Base-by-base conservation (phyloP, 1,140 invertebrate genomes). In the Listronotus bonariensis region DNA sequence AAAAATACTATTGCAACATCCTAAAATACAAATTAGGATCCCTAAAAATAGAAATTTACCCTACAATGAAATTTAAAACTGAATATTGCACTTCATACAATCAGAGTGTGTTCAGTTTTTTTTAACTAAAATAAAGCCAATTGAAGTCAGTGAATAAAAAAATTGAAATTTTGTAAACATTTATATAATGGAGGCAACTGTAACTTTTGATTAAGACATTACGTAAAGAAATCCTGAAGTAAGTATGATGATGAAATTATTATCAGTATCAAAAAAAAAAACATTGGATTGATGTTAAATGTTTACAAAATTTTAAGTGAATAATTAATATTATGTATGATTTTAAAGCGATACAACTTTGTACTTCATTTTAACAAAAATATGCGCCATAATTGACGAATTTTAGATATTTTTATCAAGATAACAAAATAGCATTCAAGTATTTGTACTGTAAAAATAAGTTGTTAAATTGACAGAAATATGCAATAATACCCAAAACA, bases 311-410 rank as follows among this genome's bases (percentile, higher is more conserved):
- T 38, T 42, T 52, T 55, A 18, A 34, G 61, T 51, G 20, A 31
- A 68, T 68, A 68, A 72, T 41, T 67, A 43, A 48, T 72, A 65
- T 68, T 55, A 57, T 71, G 53, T 54, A 10, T 60, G 63, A 65
- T 10, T 67, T 62, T 67, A 65, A 68, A 67, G 71, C 74, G 74
- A 76, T 76, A 76, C 69, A 76, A 66, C 71, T 77, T 77, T 77
- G 76, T 77, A 77, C 76, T 77, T 68, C 67, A 63, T 72, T 57
- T 74, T 77, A 77, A 76, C 72, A 77, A 77, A 77, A 77, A 77
- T 77, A 77, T 70, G 72, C 74, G 73, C 69, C 72, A 45, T 70
- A 67, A 69, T 72, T 71, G 74, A 75, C 73, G 73, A 70, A 65
- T 70, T 66, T 71, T 66, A 67, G 57, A 68, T 69, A 65, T 66